Percentiles rank a stretch among this genome's conserved stretches.
These are phyloP conservation scores for Thunnus maccoyii DNA, from an alignment of 2,113 vertebrate genomes.

Conservation along the genomic window DNA sequence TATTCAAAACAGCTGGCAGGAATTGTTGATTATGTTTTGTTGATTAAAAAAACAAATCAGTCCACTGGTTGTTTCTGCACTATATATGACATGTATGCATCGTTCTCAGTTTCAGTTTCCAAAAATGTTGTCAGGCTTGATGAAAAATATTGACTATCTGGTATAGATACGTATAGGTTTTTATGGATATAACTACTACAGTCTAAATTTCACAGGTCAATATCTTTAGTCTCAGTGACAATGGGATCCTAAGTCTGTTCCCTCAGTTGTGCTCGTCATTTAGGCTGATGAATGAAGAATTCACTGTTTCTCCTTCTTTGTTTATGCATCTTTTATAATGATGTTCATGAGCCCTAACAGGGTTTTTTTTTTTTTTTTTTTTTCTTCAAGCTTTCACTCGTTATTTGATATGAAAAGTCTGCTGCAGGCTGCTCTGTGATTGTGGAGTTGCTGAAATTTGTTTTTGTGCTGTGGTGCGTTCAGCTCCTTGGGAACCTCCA, in stretches of 20 bases:
- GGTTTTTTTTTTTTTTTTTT: slow-evolving; percentile 2
- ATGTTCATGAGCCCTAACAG: slow-evolving; percentile 29
- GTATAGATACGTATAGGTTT: too few species aligned
- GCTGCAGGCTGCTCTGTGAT: slow-evolving; percentile 56
- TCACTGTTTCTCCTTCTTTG: not conserved
- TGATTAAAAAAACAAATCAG: too few species aligned
- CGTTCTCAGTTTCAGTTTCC: too few species aligned
- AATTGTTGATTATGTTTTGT: too few species aligned
- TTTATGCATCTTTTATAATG: slow-evolving; percentile 47
- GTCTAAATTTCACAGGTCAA: not conserved
- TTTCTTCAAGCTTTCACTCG: slow-evolving; percentile 8
- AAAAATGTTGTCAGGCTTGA: too few species aligned
- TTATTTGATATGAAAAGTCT: slow-evolving; percentile 57
- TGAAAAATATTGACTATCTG: too few species aligned
- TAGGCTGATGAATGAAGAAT: not conserved
- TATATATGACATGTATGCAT: too few species aligned
- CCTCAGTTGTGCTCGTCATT: slow-evolving; percentile 29
- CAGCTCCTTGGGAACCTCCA: slow-evolving; percentile 43
- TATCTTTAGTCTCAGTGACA: not conserved
- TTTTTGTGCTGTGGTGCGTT: slow-evolving; percentile 55
- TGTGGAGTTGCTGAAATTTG: slow-evolving; percentile 49
- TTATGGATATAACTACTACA: too few species aligned
- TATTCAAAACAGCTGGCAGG: too few species aligned
- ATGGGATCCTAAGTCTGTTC: not conserved
- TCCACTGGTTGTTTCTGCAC: too few species aligned